Evolutionary conservation across 1,140 invertebrate species (phyloP), one percentile per base, ranked within the genome.

Genomic region (Frieseomelitta varia): DNA sequence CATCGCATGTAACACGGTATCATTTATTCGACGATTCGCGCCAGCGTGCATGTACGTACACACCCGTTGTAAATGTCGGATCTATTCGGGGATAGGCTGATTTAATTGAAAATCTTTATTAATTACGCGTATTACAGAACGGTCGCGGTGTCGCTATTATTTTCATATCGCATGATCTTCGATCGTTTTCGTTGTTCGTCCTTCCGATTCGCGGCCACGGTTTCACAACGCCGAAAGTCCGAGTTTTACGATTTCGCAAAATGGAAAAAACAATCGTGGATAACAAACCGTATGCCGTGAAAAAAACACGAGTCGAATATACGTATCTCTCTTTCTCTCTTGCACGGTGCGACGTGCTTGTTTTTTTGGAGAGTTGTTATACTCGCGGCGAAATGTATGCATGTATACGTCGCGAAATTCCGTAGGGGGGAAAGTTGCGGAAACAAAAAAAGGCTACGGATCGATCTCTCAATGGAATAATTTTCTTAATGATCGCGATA

Each of bases 81-180:
- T 84, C 55, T 51, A 53, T 39, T 30, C 21, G 24, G n/a, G 21
- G 74, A 84, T 79, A 79, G 11, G n/a, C 17, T 79, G 67, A 84
- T 84, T 71, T 71, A 84, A 84, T 84, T 84, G 79, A 83, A n/a
- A 79, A 84, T 84, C 75, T 84, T 84, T 84, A 84, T 79, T 84
- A 84, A 82, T 82, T 76, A 56, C 73, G 24, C 73, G 53, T 19
- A 53, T 56, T 55, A 56, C 73, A 34, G 21, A 56, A 82, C 58
- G 69, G 67, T 65, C 69, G 55, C 10, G n/a, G 24, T 24, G 39
- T 47, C 39, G 51, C 61, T 21, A 30, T 82, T 82, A 82, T 68
- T 77, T 30, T 68, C 80, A 2, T 77, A 82, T 82, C 80, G 80
- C 81, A 56, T 79, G 65, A 79, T 79, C 75, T 53, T 65, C 47